Base-by-base conservation (phyloP, 2,797 vertebrate genomes). In the Catamblyrhynchus diadema region DNA sequence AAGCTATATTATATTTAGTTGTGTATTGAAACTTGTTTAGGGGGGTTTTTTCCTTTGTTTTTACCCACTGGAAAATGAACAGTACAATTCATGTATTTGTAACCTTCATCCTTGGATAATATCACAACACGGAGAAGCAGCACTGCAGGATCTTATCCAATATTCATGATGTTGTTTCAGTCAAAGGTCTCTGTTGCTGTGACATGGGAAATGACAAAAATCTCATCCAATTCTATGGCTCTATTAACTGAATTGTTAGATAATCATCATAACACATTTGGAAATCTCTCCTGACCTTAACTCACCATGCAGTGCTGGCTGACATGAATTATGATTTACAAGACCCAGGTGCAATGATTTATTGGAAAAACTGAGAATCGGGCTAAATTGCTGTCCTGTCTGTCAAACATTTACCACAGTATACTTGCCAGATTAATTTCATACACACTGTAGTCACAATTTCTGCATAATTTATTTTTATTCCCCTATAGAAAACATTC, bases 1-100 rank as follows among this genome's bases (percentile, higher is more conserved):
- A 95, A 85, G 75, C 77, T 97, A 97, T 96, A 97, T 96, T 97
- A 95, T 96, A 97, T 93, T 93, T 97, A 97, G 93, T 94, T 91
- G 81, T 93, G 95, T 97, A 97, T 95, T 91, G 94, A 81, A 97
- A 96, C 97, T 97, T 97, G 86, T 91, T 97, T 96, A 90, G 44
- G 94, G 82, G 66, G 17, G 0, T 44, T 84, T 94, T 88, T 91
- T 81, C 50, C 66, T 94, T 97, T 95, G 71, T 94, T 86, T 97
- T 92, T 80, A 92, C 88, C 94, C 83, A 72, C 51, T 70, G 92
- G 59, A 94, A 97, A 96, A 65, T 64, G 23, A 97, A 81, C 53
- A 95, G 54, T 86, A 16, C 74, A 95, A 65, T n/a, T 80, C 70
- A 61, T 95, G 85, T 93, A 72, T 95, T 93, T 92, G 71, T 86